Conservation (phyloP, 2,888 invertebrate genomes). For the Cataglyphis livida region DNA sequence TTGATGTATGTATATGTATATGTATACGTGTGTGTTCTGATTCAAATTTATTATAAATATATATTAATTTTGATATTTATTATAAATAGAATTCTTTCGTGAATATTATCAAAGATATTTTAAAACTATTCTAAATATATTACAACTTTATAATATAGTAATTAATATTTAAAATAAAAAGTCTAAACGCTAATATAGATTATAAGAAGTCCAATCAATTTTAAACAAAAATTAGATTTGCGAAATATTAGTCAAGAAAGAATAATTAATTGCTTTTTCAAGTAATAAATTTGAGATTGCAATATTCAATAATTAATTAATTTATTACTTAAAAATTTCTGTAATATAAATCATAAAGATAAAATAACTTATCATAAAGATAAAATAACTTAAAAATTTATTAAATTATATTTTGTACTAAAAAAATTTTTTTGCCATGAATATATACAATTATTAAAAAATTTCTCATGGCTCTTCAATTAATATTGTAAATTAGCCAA, state of each 20-base stretch:
- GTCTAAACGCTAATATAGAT: not conserved
- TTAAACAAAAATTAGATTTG: not conserved
- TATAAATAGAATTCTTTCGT: not conserved
- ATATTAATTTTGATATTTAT: not conserved
- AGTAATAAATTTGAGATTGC: not conserved
- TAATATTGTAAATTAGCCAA: not conserved
- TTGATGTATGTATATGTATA: not conserved
- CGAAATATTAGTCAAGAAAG: not conserved
- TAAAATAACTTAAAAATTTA: not conserved
- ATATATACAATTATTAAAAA: not conserved
- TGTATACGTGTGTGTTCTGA: not conserved
- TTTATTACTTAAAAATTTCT: not conserved
- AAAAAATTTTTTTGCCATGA: not conserved
- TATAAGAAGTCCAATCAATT: not conserved
- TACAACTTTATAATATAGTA: not conserved
- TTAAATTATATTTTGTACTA: not conserved
- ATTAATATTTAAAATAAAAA: not conserved
- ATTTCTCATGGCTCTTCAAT: not conserved
- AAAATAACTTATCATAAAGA: not conserved
- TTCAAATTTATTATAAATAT: not conserved
- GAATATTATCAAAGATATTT: not conserved
- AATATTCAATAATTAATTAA: not conserved
- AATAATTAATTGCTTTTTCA: not conserved
- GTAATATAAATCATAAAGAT: not conserved
- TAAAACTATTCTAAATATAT: not conserved